A percentile compares a stretch with the other conserved stretches of the same genome.
Conservation (phyloP, 2,888 invertebrate genomes). For the Hyalella azteca region DNA sequence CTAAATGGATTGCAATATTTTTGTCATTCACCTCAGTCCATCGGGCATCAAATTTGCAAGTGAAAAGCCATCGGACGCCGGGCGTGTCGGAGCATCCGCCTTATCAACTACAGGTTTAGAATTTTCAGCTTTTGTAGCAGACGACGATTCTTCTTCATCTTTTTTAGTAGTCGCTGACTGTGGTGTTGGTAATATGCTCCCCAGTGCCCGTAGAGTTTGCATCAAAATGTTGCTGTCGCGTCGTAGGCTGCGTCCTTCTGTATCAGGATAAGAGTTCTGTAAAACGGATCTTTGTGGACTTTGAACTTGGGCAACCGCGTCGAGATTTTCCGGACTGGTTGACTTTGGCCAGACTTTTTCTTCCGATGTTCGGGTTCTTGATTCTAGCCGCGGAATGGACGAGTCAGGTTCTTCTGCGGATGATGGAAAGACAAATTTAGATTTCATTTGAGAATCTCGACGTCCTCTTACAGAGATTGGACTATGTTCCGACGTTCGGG, state of each 20-base stretch:
- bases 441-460: too few relatives aligned
- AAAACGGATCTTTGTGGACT: too few relatives aligned
- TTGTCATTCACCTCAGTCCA: slow-evolving; percentile 26
- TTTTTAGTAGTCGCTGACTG: not conserved
- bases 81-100: not conserved
- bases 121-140: not conserved
- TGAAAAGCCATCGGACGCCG: slow-evolving; percentile 16
- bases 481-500: not conserved
- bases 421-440: too few relatives aligned
- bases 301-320: too few relatives aligned
- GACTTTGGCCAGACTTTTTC: not conserved
- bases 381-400: too few relatives aligned
- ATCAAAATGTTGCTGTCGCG: not conserved
- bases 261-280: not conserved
- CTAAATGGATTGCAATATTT: not conserved
- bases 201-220: not conserved
- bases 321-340: not conserved
- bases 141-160: not conserved
- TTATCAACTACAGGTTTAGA: not conserved
- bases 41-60: slow-evolving; percentile 23
- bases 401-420: too few relatives aligned
- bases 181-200: not conserved
- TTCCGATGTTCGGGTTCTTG: not conserved
- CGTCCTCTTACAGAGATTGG: too few relatives aligned
- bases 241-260: not conserved